Conservation (phyloP, 2,113 vertebrate genomes). For the Indri indri region DNA sequence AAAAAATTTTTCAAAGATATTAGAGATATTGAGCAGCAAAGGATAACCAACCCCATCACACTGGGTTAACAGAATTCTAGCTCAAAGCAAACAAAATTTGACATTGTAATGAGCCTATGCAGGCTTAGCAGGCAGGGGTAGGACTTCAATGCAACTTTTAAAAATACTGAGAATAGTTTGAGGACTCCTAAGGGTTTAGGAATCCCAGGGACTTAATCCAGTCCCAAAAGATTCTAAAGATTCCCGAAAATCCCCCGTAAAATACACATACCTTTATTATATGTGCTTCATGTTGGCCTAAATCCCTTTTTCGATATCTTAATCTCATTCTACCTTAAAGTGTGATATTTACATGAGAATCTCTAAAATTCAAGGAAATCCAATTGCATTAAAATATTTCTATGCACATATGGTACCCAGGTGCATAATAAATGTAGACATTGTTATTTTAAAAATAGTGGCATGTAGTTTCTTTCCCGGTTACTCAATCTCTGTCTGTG, state of each 20-base stretch:
- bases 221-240: conserved; percentile 56
- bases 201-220: conserved; percentile 59
- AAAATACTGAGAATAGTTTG: conserved; percentile 57
- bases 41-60: not conserved
- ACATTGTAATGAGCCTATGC: conserved; percentile 28
- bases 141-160: conserved; percentile 4
- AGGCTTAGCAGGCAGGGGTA: not conserved
- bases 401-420: conserved; percentile 75
- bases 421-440: conserved; percentile 62
- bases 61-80: not conserved
- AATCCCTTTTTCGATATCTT: conserved; percentile 58
- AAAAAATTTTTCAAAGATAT: not conserved
- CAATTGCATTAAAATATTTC: conserved; percentile 78
- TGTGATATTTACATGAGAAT: conserved; percentile 64
- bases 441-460: conserved; percentile 49
- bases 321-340: conserved; percentile 61
- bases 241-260: conserved; percentile 70
- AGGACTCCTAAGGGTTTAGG: conserved; percentile 61
- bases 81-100: not conserved
- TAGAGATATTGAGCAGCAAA: not conserved
- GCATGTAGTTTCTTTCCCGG: not conserved
- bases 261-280: conserved; percentile 55
- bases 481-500: not conserved
- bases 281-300: conserved; percentile 45
- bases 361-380: conserved; percentile 64